Percentiles rank a stretch among this genome's conserved stretches.
Evolutionary conservation across 2,888 invertebrate species (phyloP).

Genomic region (Torymus auratus): DNA sequence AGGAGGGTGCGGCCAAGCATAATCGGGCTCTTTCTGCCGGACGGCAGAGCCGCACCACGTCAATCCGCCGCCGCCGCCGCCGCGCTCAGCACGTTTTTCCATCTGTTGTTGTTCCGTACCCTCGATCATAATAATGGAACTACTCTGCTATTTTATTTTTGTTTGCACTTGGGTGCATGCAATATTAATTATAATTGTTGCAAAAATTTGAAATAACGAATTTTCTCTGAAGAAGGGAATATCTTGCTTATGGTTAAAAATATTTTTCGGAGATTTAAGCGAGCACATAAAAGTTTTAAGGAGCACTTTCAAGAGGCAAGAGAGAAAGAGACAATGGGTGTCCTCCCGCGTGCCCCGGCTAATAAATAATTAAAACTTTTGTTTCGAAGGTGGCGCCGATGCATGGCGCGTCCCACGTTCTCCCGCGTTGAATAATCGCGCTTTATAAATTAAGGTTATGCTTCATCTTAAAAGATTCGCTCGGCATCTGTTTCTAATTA

Average conservation of each 20-base stretch:
- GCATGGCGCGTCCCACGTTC: conserved; percentile 66
- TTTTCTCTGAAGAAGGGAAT: too few species aligned
- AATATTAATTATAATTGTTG: too few species aligned
- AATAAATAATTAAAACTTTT: conserved; percentile 77
- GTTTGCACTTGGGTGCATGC: too few species aligned
- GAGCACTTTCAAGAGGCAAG: conserved; percentile 40
- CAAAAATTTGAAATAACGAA: too few species aligned
- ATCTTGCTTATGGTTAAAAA: not conserved
- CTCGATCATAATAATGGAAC: conserved; percentile 50
- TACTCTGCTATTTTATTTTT: not conserved
- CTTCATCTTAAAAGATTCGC: conserved; percentile 77
- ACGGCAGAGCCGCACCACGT: conserved; percentile 63
- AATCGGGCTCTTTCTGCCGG: conserved; percentile 59
- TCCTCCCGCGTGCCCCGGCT: conserved; percentile 56
- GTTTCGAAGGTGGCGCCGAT: conserved; percentile 74
- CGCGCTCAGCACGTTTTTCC: conserved; percentile 47
- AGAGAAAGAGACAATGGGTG: conserved; percentile 54
- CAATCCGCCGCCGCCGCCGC: conserved; percentile 52
- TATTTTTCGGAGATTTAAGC: conserved; percentile 53
- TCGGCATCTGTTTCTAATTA: conserved; percentile 77
- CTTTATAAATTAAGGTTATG: conserved; percentile 77
- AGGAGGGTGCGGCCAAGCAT: conserved; percentile 71
- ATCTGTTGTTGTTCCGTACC: conserved; percentile 40
- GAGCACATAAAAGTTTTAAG: conserved; percentile 50
- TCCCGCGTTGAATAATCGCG: conserved; percentile 73